Conservation (phyloP, 2,113 vertebrate species). For the Sturnus vulgaris region DNA sequence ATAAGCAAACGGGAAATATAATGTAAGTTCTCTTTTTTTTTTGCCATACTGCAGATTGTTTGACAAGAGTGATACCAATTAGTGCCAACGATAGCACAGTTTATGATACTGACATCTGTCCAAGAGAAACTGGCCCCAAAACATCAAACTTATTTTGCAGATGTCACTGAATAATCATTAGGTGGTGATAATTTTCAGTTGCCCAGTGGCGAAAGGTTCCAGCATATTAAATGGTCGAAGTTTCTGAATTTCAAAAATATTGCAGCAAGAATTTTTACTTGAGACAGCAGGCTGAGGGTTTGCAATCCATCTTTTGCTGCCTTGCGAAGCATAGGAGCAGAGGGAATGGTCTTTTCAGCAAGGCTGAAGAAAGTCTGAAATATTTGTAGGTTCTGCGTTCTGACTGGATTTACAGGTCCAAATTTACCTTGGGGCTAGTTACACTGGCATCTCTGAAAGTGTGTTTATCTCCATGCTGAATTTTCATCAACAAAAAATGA, state of each 20-base stretch:
- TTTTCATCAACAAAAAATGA: not conserved
- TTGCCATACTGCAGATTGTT: not conserved
- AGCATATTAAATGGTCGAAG: not conserved
- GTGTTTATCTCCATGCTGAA: not conserved
- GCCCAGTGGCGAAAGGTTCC: not conserved
- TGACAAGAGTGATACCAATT: not conserved
- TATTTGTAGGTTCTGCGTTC: not conserved
- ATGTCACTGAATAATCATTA: conserved; percentile 46
- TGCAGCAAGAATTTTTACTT: not conserved
- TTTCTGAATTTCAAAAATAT: not conserved
- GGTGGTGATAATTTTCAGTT: conserved; percentile 1
- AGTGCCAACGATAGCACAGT: not conserved
- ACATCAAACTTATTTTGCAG: conserved; percentile 26
- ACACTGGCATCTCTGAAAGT: not conserved
- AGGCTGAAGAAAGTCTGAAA: not conserved
- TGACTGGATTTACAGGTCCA: not conserved
- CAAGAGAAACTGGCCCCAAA: not conserved
- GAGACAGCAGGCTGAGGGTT: not conserved
- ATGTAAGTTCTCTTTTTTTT: not conserved
- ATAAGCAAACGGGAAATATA: not conserved
- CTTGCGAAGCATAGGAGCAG: not conserved
- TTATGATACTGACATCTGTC: conserved; percentile 25
- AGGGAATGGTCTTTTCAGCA: not conserved
- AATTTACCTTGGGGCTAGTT: not conserved
- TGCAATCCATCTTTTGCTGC: not conserved